Conservation (phyloP, 2,113 vertebrate species). For the Oxyruncus cristatus region DNA sequence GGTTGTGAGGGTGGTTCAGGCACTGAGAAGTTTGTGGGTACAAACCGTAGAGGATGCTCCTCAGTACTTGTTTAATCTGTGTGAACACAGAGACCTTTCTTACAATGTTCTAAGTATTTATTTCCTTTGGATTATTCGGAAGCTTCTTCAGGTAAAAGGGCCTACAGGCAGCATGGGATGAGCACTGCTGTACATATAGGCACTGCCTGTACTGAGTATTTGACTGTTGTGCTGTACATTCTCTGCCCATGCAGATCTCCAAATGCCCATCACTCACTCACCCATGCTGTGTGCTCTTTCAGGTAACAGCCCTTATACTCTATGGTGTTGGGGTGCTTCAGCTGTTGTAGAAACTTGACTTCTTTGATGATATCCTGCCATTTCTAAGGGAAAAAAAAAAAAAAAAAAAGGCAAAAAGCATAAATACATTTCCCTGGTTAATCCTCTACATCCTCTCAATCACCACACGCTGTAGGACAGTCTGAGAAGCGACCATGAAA, state of each 20-base stretch:
- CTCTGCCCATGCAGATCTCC: not conserved
- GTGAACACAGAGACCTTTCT: not conserved
- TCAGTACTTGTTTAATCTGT: not conserved
- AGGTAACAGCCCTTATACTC: slow-evolving; percentile 99
- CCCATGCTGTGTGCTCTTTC: slow-evolving; percentile 98
- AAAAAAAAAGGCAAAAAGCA: not conserved
- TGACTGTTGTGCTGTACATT: not conserved
- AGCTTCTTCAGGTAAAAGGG: not conserved
- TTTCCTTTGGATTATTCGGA: not conserved
- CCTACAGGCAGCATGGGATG: not conserved
- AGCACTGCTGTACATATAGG: not conserved
- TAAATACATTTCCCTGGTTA: not conserved
- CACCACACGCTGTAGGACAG: not conserved
- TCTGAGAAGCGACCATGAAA: not conserved
- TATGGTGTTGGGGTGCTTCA: slow-evolving; percentile 97
- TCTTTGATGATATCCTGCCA: slow-evolving; percentile 99
- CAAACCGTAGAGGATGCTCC: not conserved
- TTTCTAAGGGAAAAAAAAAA: slow-evolving; percentile 78
- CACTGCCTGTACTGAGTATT: not conserved
- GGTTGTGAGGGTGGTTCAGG: not conserved
- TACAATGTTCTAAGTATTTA: not conserved
- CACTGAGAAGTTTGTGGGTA: not conserved
- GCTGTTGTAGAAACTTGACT: slow-evolving; percentile 92
- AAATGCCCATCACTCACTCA: slow-evolving; percentile 59
- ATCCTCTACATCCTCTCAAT: not conserved